Percentiles rank a stretch among this genome's conserved stretches.
Conservation (phyloP, 2,888 invertebrate species). For the Seira ritae region DNA sequence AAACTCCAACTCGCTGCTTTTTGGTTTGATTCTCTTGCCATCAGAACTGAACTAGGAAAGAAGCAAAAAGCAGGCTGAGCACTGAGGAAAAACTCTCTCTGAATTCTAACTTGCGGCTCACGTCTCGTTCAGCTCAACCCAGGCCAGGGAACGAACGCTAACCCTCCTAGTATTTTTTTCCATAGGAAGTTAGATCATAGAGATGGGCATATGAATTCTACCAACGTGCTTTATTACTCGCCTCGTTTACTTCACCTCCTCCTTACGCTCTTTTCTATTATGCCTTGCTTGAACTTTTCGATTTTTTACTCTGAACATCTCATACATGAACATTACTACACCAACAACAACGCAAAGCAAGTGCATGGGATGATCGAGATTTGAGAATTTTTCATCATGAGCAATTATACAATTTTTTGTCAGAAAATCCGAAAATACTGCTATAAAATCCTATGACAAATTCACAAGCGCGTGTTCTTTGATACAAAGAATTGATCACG, state of each 20-base stretch:
- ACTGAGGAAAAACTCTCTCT: neutral
- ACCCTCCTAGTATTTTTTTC: neutral
- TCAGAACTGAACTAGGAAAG: conserved; percentile 14
- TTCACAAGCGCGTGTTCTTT: too few relatives aligned
- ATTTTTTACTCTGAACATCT: too few relatives aligned
- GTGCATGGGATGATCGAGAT: too few relatives aligned
- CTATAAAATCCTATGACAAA: too few relatives aligned
- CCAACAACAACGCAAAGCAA: too few relatives aligned
- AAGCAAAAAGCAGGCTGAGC: neutral
- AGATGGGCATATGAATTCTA: conserved; percentile 8
- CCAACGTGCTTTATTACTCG: conserved; percentile 24
- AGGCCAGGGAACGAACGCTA: neutral
- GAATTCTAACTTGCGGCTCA: conserved; percentile 4
- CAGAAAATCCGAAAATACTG: too few relatives aligned
- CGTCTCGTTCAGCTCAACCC: neutral
- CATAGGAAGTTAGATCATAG: too few relatives aligned
- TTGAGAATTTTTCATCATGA: too few relatives aligned
- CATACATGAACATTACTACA: too few relatives aligned
- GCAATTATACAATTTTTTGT: too few relatives aligned
- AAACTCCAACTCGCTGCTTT: neutral
- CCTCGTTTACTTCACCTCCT: conserved; percentile 56
- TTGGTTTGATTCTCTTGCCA: conserved; percentile 25
- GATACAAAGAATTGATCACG: too few relatives aligned
- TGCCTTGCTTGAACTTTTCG: neutral
- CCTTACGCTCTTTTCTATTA: conserved; percentile 7